phyloP scores from a whole-genome alignment of 2,888 invertebrate species.

The Ceriagrion tenellum region DNA sequence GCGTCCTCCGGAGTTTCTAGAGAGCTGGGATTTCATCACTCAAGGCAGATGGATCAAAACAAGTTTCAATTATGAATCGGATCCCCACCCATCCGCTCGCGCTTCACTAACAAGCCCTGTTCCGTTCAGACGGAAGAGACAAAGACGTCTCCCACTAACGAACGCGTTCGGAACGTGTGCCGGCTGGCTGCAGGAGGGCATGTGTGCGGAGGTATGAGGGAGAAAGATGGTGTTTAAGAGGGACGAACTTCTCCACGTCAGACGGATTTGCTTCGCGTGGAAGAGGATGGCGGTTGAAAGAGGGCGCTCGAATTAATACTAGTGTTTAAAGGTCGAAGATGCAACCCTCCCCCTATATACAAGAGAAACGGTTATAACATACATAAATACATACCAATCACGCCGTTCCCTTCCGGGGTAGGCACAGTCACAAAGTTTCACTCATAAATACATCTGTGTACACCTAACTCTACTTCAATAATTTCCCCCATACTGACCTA shows the following conservation, averaged over 20 bases:
- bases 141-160: background rate
- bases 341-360: no score
- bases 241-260: background rate
- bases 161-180: background rate
- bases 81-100: background rate
- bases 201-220: background rate
- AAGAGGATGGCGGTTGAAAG: no score
- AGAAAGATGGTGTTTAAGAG: background rate
- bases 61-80: slow-evolving; percentile 13
- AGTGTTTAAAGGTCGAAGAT: no score
- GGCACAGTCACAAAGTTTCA: no score
- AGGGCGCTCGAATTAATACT: no score
- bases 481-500: no score
- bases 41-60: background rate
- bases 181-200: background rate
- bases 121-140: background rate
- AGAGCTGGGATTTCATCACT: background rate
- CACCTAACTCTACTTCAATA: no score
- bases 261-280: background rate
- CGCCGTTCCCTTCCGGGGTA: no score
- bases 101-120: background rate
- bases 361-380: no score
- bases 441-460: no score
- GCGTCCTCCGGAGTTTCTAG: background rate
- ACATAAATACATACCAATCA: no score